phyloP scores from a whole-genome alignment of 2,888 invertebrate species.

The Drosophila nr. perissopoda region DNA sequence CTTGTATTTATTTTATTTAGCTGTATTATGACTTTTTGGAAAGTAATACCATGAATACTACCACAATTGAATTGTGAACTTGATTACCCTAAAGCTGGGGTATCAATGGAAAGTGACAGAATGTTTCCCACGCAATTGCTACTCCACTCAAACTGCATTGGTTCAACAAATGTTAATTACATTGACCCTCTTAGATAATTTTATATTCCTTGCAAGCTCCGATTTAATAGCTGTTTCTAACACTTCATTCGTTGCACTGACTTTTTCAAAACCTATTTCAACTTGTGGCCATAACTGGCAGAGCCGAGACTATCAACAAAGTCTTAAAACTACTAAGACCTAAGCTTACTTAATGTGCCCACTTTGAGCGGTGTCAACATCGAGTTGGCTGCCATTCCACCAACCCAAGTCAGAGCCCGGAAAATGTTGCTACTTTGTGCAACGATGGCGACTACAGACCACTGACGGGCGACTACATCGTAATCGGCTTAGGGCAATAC shows the following conservation, averaged over 20 bases:
- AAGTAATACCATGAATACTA: background rate
- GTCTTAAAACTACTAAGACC: constrained; percentile 77
- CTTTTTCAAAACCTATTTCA: constrained; percentile 19
- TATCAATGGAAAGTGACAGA: background rate
- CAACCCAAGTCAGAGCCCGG: constrained; percentile 17
- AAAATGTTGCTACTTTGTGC: constrained; percentile 57
- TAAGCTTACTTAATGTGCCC: constrained; percentile 81
- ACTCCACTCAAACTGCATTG: constrained; percentile 4
- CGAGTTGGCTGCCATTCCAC: constrained; percentile 29
- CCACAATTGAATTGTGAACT: background rate
- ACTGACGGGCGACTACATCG: constrained; percentile 33
- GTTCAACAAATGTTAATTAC: constrained; percentile 30
- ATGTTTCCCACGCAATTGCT: background rate
- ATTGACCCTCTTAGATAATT: constrained; percentile 14
- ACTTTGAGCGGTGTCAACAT: constrained; percentile 74
- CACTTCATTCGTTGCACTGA: constrained; percentile 25
- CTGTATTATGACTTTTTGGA: background rate
- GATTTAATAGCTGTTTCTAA: constrained; percentile 1
- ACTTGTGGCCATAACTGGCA: constrained; percentile 1
- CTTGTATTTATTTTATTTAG: background rate
- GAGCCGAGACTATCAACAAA: constrained; percentile 53
- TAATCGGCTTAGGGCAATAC: constrained; percentile 79
- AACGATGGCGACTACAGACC: constrained; percentile 14
- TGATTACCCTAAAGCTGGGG: background rate
- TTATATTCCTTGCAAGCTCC: constrained; percentile 14